Base-by-base conservation (phyloP, 2,113 vertebrate genomes). In the Deroptyus accipitrinus region DNA sequence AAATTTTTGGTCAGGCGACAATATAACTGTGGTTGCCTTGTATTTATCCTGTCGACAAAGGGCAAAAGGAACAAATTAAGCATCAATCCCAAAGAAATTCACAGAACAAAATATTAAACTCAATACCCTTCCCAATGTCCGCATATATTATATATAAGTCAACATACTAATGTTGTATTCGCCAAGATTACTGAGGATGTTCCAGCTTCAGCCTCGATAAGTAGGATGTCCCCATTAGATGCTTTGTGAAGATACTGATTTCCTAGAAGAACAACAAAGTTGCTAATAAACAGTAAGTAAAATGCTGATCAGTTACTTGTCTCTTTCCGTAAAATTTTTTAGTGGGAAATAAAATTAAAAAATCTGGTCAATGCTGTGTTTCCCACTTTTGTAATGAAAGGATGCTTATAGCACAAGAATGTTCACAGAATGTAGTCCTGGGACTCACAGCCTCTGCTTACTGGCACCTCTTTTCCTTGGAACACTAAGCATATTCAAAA, bases 141-240 rank as follows among this genome's bases (percentile, higher is more conserved):
- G 64, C 87, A 90, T 57, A 63, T 73, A 81, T 62, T 83, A 84
- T 77, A 88, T 39, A 10, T 44, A 90, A 92, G 41, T 54, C 70
- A 95, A 98, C 98, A 11, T 98, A 98, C 98, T 95, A 98, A 82
- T 89, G 97, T 98, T 84, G 86, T 96, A 86, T 98, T 98, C 27
- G 79, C 54, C 90, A 98, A 82, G 81, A 98, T 51, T 79, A 93
- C 35, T 17, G 94, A 94, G 81, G 55, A 74, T 67, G 81, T 91
- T 97, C 95, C 95, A 0, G 24, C 85, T 41, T 92, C 97, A 88
- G 96, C 97, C 79, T 82, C 82, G 49, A 97, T 9, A 64, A 88
- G 16, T 8, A 97, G 86, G 63, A 98, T 16, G 85, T 98, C 51
- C 22, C 98, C 97, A 67, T 97, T 92, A 61, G 72, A 67, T 84